Conservation (phyloP, 2,888 invertebrate species). For the Diaphora mendica region DNA sequence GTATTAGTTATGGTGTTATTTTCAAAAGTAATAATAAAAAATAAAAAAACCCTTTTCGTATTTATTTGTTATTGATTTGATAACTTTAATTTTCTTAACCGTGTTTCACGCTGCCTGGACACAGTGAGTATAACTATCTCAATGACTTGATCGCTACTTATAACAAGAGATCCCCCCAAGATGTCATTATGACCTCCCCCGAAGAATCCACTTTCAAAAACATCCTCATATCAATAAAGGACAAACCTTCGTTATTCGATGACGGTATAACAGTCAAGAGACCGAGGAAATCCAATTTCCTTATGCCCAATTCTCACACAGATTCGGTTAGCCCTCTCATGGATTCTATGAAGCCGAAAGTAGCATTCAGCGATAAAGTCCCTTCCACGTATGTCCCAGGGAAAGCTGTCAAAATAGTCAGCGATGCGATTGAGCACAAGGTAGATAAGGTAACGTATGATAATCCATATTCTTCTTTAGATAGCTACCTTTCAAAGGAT, state of each 20-base stretch:
- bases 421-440: conserved; percentile 79
- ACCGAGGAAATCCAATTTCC: conserved; percentile 70
- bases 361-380: conserved; percentile 78
- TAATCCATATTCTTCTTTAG: conserved; percentile 77
- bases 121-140: conserved; percentile 83
- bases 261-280: conserved; percentile 76
- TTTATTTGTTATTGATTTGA: no score
- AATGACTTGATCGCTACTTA: conserved; percentile 68
- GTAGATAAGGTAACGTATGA: conserved; percentile 78
- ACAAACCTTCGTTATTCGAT: conserved; percentile 73
- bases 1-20: no score
- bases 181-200: conserved; percentile 82
- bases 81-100: no score
- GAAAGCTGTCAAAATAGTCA: conserved; percentile 91
- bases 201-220: conserved; percentile 79
- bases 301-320: conserved; percentile 70
- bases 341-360: conserved; percentile 71
- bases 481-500: conserved; percentile 85
- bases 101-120: conserved; percentile 50
- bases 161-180: conserved; percentile 79
- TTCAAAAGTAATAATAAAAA: no score
- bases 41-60: no score
- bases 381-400: conserved; percentile 87
- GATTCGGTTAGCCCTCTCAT: conserved; percentile 72
- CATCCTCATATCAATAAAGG: conserved; percentile 77